Percentiles rank a stretch among this genome's conserved stretches.
Evolutionary conservation across 2,797 vertebrate genomes (phyloP).

Genomic region (Gephyroberyx darwinii): DNA sequence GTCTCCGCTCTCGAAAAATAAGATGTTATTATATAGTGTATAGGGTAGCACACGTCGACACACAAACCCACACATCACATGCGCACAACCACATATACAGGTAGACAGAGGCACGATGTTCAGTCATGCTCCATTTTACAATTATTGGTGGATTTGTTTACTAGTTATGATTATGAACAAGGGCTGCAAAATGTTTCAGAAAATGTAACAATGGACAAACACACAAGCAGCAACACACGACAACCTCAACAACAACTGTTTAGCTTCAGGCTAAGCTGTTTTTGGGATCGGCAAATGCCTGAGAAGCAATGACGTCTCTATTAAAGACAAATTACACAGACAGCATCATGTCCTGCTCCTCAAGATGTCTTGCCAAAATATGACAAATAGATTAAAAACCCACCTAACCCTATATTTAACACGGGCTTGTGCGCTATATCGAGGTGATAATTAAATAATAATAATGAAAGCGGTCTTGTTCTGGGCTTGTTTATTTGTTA

Average conservation of each 20-base stretch:
- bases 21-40: constrained; percentile 33
- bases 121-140: neutral
- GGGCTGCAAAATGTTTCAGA: no score
- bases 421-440: constrained; percentile 36
- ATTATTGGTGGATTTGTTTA: neutral
- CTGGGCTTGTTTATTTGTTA: constrained; percentile 63
- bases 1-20: constrained; percentile 13
- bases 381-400: constrained; percentile 10
- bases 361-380: neutral
- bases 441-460: constrained; percentile 15
- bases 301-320: constrained; percentile 19
- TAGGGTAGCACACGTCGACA: constrained; percentile 29
- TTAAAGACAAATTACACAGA: neutral
- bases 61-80: constrained; percentile 1
- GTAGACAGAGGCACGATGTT: neutral
- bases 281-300: neutral
- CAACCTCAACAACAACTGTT: neutral
- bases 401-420: constrained; percentile 19
- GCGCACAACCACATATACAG: neutral
- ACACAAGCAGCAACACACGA: neutral
- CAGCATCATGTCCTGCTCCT: constrained; percentile 10
- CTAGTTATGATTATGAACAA: no score
- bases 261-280: neutral
- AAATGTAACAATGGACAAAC: neutral
- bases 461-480: constrained; percentile 40